Base-by-base conservation (phyloP, 2,888 invertebrate genomes). In the Pachliopta kotzebuea region DNA sequence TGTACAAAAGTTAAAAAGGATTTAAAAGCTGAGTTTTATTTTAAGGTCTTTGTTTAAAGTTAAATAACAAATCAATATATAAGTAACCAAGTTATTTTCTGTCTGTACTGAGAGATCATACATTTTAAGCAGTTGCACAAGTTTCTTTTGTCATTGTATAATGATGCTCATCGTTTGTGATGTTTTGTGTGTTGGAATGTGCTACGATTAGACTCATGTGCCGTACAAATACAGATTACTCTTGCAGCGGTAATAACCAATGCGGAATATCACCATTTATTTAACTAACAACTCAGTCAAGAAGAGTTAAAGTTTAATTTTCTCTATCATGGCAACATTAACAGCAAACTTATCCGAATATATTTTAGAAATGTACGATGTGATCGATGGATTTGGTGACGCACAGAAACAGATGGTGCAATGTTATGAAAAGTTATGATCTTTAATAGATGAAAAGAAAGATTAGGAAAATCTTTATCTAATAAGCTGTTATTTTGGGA, bases 141-240 rank as follows among this genome's bases (percentile, higher is more conserved):
- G 85, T 81, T 86, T 86, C 88, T 89, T 90, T 88, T 90, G 90
- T 90, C 88, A 86, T 87, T 86, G 86, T 88, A 85, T 88, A 89
- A 89, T 86, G 88, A 88, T 84, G 84, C 76, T 81, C 83, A 79
- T 75, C 77, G 82, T 78, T 81, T 80, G 76, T 79, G 84, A 86
- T 88, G 88, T 87, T 89, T 88, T 88, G 86, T 88, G 75, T 80
- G 77, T 78, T 74, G 86, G 86, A 87, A 88, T 86, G 86, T 79
- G 74, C 79, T 75, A 73, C 83, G 84, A 87, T 88, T 86, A 88
- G 75, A 79, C 77, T 76, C 74, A 73, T 76, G 72, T 76, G 75
- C 76, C 72, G 72, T 76, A 76, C 74, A 78, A 74, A 76, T 78
- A 78, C 75, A 74, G 75, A 79, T 78, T 75, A 76, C 73, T 68